Base-by-base conservation (phyloP, 2,113 vertebrate species). In the Arenaria interpres region DNA sequence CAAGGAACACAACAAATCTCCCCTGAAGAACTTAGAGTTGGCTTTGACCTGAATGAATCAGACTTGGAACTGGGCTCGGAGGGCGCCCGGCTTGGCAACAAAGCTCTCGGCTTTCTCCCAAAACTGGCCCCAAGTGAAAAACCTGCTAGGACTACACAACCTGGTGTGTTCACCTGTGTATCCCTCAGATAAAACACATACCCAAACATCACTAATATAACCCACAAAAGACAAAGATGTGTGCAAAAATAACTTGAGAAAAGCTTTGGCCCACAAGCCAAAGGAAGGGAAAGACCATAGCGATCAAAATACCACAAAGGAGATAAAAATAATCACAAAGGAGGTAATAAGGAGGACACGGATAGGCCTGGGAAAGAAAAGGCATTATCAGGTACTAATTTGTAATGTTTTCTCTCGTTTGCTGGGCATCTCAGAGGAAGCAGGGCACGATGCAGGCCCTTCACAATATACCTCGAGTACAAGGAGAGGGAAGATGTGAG, bases 121-220 rank as follows among this genome's bases (percentile, higher is more conserved):
- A 62, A 56, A 51, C 41, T 14, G 13, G 27, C 68, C 21, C 59
- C 33, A 28, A 51, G 35, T 41, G 53, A 37, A 86, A 82, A 16
- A 12, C 48, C 32, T 8, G 14, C 21, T 14, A 25, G n/a, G 48
- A 69, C 54, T 21, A 60, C 3, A 17, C 45, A 67, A 24, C 24
- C 21, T 39, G 39, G 11, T 6, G 11, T 17, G 24, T 32, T 73
- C 33, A 63, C 10, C 14, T 4, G 18, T 0, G 7, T 10, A 53
- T 11, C 18, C 22, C 24, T 51, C 0, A 0, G 24, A 78, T 24
- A 37, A 77, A 73, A 45, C 59, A 41, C 23, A 4, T 14, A 19
- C 2, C 25, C 0, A 6, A 63, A 41, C 24, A 8, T 41, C 45
- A 51, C 15, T 28, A 46, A 1, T 12, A 2, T 19, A 6, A 48